Evolutionary conservation across 2,888 invertebrate genomes (phyloP).

Genomic region (Argyresthia goedartella): DNA sequence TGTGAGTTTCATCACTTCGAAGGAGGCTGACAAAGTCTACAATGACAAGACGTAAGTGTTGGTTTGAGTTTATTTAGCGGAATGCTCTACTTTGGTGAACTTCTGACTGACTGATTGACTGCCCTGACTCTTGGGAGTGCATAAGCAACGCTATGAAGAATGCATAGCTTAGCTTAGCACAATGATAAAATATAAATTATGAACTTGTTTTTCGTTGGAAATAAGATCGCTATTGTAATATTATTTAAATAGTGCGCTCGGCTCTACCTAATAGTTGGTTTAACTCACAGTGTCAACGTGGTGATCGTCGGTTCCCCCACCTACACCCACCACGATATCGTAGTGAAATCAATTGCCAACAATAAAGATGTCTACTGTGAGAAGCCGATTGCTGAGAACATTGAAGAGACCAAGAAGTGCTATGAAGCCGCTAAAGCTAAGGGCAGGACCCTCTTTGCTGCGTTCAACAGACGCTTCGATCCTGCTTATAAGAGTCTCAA

Average conservation of each 20-base stretch:
- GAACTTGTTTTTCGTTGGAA: too few relatives aligned
- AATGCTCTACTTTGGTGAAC: background rate
- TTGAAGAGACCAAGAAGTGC: conserved; percentile 63
- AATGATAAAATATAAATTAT: too few relatives aligned
- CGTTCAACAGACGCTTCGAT: conserved; percentile 79
- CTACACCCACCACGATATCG: conserved; percentile 68
- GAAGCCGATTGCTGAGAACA: conserved; percentile 74
- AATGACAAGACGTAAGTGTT: conserved; percentile 60
- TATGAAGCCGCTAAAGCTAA: conserved; percentile 69
- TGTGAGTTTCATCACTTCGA: conserved; percentile 54
- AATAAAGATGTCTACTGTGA: conserved; percentile 78
- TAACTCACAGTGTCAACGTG: conserved; percentile 47
- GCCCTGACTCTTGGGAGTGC: too few relatives aligned
- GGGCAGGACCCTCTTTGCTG: conserved; percentile 70
- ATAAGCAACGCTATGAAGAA: too few relatives aligned
- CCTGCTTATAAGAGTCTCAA: conserved; percentile 66
- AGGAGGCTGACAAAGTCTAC: conserved; percentile 56
- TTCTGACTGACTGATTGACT: background rate
- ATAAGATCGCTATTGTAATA: too few relatives aligned
- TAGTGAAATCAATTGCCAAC: conserved; percentile 58
- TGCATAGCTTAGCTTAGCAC: too few relatives aligned
- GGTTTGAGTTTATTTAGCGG: background rate
- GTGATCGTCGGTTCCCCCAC: conserved; percentile 73
- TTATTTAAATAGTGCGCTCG: too few relatives aligned
- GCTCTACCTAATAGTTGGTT: background rate